Conservation (phyloP, 2,797 vertebrate genomes). For the Cirrhinus mrigala region DNA sequence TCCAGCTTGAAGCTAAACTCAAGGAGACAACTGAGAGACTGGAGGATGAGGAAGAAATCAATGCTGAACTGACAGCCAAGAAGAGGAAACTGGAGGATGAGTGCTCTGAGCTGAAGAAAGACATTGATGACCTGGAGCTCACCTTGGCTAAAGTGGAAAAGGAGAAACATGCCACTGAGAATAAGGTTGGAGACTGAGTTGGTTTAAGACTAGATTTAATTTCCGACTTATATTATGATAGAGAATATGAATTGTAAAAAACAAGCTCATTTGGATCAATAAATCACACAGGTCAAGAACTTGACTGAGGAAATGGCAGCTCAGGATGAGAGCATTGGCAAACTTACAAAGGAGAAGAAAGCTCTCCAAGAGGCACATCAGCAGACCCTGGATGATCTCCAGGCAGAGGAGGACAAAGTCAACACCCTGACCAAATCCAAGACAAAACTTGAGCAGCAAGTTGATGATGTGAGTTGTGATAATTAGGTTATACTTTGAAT, state of each 20-base stretch:
- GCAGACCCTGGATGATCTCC: constrained; percentile 74
- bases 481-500: too few species aligned
- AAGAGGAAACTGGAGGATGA: constrained; percentile 89
- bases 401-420: constrained; percentile 83
- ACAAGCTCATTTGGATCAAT: background rate
- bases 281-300: constrained; percentile 72
- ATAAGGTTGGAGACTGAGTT: constrained; percentile 80
- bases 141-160: constrained; percentile 79
- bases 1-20: constrained; percentile 87
- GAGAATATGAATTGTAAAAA: background rate
- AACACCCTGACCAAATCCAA: constrained; percentile 86
- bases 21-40: constrained; percentile 87
- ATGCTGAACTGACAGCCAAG: constrained; percentile 84
- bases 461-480: constrained; percentile 88
- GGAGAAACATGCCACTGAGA: constrained; percentile 87
- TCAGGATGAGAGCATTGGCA: constrained; percentile 76
- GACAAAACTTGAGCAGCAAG: constrained; percentile 87
- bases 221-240: accelerated
- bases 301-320: constrained; percentile 76
- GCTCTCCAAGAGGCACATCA: constrained; percentile 75
- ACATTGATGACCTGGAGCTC: constrained; percentile 86
- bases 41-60: constrained; percentile 85
- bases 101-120: constrained; percentile 89
- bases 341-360: constrained; percentile 77
- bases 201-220: background rate